Percentiles rank a stretch among this genome's conserved stretches.
Conservation (phyloP, 2,888 invertebrate species). For the Physocephala rufipes region DNA sequence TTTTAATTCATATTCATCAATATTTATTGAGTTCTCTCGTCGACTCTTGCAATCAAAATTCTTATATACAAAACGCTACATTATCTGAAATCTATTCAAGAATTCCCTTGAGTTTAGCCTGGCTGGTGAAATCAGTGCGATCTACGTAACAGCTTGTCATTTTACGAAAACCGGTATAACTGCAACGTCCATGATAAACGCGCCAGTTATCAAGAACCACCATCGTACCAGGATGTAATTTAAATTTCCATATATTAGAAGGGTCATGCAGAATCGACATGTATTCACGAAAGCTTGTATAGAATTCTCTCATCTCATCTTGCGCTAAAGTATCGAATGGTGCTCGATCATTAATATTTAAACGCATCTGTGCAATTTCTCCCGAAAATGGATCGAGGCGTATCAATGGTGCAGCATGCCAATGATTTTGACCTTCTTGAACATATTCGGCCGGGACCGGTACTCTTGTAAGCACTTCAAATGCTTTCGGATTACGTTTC, state of each 20-base stretch:
- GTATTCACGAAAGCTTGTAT: conserved; percentile 70
- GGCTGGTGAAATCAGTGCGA: conserved; percentile 75
- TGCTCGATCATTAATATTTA: conserved; percentile 79
- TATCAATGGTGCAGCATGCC: conserved; percentile 71
- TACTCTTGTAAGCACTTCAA: conserved; percentile 69
- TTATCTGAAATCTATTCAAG: conserved; percentile 57
- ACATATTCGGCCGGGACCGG: conserved; percentile 73
- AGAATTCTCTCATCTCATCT: conserved; percentile 70
- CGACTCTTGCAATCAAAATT: neutral
- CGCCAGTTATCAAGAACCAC: conserved; percentile 83
- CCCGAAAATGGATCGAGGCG: conserved; percentile 68
- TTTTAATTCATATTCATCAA: neutral
- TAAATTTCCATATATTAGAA: conserved; percentile 70
- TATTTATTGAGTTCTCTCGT: too few relatives aligned
- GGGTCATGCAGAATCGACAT: conserved; percentile 68
- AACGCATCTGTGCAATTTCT: conserved; percentile 73
- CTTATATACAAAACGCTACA: too few relatives aligned
- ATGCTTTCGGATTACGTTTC: conserved; percentile 69
- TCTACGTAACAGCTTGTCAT: conserved; percentile 79
- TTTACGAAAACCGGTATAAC: conserved; percentile 74
- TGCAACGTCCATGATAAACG: conserved; percentile 77
- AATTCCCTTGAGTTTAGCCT: conserved; percentile 68
- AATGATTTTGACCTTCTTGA: conserved; percentile 72
- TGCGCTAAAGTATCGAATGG: conserved; percentile 69
- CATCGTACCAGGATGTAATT: conserved; percentile 75